These are phyloP conservation scores for Cinclus cinclus DNA, from an alignment of 2,113 vertebrate species.

Conservation along the genomic window DNA sequence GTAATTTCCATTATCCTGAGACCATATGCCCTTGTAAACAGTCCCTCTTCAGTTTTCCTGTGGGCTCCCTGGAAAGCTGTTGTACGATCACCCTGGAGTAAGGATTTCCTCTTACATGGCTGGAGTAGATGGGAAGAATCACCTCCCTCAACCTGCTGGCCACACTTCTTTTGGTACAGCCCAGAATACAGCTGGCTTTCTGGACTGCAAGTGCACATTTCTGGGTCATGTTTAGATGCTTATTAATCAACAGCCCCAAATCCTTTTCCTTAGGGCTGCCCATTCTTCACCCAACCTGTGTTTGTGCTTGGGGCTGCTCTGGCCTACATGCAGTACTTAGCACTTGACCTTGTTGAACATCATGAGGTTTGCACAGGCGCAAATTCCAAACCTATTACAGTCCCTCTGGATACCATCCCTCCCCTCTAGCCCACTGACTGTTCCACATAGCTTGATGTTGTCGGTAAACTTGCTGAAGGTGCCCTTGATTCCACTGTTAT, in stretches of 20 bases:
- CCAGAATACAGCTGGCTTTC: background rate
- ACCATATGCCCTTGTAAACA: background rate
- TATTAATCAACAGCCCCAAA: background rate
- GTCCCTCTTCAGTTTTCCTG: background rate
- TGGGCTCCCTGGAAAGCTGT: background rate
- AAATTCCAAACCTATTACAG: background rate
- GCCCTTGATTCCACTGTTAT: background rate
- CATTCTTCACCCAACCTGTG: background rate
- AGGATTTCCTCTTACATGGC: too few species aligned
- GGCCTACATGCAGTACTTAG: background rate
- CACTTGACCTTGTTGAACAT: background rate
- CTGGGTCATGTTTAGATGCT: background rate
- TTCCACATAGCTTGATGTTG: background rate
- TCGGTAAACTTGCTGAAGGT: background rate
- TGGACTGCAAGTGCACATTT: background rate
- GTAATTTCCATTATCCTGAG: background rate
- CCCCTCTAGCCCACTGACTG: background rate
- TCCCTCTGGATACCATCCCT: background rate
- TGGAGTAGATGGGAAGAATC: background rate
- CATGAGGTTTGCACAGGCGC: background rate
- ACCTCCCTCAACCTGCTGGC: background rate
- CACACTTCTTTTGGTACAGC: background rate
- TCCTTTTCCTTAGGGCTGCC: background rate
- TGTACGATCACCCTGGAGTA: rapidly evolving
- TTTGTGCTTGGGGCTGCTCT: background rate